Evolutionary conservation across 92 coral and sea anemone genomes (phyloP).

Genomic region (Epizoanthus ramosus): DNA sequence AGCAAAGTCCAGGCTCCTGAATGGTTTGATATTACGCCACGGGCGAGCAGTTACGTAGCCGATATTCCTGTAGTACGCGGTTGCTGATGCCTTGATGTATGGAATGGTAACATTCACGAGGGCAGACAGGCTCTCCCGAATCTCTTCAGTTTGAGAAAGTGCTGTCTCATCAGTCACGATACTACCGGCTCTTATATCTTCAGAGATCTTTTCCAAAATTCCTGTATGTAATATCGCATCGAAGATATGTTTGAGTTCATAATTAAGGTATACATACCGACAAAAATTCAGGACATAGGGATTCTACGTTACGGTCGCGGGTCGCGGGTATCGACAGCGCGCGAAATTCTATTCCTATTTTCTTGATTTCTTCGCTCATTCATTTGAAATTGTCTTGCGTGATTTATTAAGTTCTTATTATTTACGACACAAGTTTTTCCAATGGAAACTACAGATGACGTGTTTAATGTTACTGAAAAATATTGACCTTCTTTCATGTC

Average conservation of each 20-base stretch:
- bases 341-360: too few relatives aligned
- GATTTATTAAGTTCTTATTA: too few relatives aligned
- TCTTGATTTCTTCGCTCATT: too few relatives aligned
- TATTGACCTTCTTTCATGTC: too few relatives aligned
- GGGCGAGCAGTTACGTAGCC: constrained; percentile 63
- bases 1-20: constrained; percentile 42
- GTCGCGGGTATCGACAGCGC: too few relatives aligned
- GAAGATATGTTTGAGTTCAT: background rate
- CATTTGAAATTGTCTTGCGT: too few relatives aligned
- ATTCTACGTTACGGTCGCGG: too few relatives aligned
- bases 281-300: too few relatives aligned
- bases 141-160: background rate
- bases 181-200: background rate
- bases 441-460: too few relatives aligned
- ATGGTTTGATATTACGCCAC: constrained; percentile 63
- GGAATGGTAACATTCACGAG: constrained; percentile 33
- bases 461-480: too few relatives aligned
- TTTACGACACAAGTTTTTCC: too few relatives aligned
- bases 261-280: too few relatives aligned
- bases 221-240: background rate
- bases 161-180: background rate
- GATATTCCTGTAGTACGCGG: constrained; percentile 54
- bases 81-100: constrained; percentile 30
- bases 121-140: constrained; percentile 1
- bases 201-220: constrained; percentile 21